Conservation (phyloP, 2,113 vertebrate genomes). For the Ciconia boyciana region DNA sequence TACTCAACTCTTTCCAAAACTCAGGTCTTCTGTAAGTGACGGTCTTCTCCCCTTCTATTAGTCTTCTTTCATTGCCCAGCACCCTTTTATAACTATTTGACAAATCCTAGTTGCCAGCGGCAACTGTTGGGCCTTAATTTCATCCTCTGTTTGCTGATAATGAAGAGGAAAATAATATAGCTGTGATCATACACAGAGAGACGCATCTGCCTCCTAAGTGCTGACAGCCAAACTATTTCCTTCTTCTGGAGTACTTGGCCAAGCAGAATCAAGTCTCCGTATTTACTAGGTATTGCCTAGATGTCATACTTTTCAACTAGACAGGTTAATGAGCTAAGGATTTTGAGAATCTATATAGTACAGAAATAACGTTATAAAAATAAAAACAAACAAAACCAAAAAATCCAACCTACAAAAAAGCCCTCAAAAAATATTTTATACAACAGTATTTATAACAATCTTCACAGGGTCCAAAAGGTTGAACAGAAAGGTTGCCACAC, state of each 20-base stretch:
- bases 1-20: neutral
- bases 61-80: neutral
- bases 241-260: neutral
- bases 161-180: neutral
- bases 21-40: neutral
- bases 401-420: neutral
- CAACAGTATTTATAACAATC: neutral
- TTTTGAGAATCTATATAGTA: neutral
- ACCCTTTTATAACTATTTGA: neutral
- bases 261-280: neutral
- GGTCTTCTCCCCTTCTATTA: neutral
- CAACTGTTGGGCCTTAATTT: neutral
- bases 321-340: neutral
- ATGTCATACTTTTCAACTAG: neutral
- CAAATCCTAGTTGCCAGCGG: neutral
- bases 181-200: neutral
- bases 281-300: neutral
- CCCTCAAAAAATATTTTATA: neutral
- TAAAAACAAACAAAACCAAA: neutral
- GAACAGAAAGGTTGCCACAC: neutral
- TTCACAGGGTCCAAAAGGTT: neutral
- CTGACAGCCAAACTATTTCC: neutral
- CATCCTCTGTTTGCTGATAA: neutral
- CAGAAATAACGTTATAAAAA: neutral
- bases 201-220: neutral